Conservation (phyloP, 2,797 vertebrate genomes). For the Cuniculus paca region DNA sequence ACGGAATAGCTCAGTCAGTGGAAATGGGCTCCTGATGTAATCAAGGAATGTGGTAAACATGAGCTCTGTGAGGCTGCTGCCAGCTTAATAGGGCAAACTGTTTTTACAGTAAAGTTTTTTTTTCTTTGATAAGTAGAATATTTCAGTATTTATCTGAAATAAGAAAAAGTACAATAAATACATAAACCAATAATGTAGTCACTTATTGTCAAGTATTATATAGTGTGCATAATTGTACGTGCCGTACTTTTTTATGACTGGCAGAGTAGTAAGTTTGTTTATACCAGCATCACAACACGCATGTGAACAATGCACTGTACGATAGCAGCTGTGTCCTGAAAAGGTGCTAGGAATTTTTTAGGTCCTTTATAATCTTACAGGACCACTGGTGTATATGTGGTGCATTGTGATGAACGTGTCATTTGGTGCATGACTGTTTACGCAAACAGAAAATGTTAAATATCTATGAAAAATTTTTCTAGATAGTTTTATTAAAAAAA, state of each 20-base stretch:
- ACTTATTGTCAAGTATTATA: not conserved
- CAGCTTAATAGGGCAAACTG: not conserved
- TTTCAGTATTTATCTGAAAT: not conserved
- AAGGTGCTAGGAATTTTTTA: not conserved
- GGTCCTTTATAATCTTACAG: not conserved
- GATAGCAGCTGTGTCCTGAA: not conserved
- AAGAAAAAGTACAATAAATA: not conserved
- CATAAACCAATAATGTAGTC: not conserved
- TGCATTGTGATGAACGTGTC: not conserved
- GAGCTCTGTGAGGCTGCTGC: not conserved
- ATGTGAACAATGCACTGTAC: not conserved
- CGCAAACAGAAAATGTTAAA: constrained; percentile 24
- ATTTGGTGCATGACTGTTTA: not conserved
- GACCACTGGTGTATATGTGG: not conserved
- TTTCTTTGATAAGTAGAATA: not conserved
- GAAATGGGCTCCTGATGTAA: not conserved
- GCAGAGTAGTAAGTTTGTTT: not conserved
- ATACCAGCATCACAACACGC: not conserved
- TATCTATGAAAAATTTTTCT: not conserved
- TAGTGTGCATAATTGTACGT: not conserved
- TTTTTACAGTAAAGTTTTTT: not conserved
- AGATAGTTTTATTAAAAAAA: not conserved
- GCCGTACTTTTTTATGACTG: not conserved
- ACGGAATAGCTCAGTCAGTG: not conserved
- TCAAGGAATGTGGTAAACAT: not conserved